phyloP scores from a whole-genome alignment of 2,113 vertebrate species.

The Bufo bufo region DNA sequence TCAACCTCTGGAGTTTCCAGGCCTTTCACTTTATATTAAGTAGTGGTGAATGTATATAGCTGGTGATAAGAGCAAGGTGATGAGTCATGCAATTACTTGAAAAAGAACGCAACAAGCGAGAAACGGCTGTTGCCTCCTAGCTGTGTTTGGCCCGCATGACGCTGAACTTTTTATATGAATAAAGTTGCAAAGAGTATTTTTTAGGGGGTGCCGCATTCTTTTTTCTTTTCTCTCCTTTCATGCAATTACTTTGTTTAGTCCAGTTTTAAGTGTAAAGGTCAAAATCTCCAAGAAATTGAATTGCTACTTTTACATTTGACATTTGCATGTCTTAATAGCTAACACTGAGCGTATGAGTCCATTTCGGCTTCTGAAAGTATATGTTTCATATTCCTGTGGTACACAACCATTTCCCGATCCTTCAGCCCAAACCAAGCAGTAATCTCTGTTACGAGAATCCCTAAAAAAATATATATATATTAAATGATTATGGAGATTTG shows the following conservation, averaged over 20 bases:
- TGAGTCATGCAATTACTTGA: no score
- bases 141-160: no score
- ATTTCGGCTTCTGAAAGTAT: constrained; percentile 66
- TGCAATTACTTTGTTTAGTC: neutral
- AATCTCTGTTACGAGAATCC: constrained; percentile 63
- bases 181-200: neutral
- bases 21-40: neutral
- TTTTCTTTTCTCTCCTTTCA: neutral
- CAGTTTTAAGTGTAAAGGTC: no score
- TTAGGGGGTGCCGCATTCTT: neutral
- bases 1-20: neutral
- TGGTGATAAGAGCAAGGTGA: neutral
- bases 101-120: no score
- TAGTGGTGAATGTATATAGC: neutral
- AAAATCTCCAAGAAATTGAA: neutral
- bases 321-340: constrained; percentile 70
- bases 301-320: constrained; percentile 61
- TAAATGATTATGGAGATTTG: neutral
- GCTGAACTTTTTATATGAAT: no score
- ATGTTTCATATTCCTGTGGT: constrained; percentile 62
- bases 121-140: no score
- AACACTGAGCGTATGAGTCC: constrained; percentile 60
- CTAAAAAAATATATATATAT: constrained; percentile 61
- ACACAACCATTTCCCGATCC: constrained; percentile 64
- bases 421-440: constrained; percentile 70